These are phyloP conservation scores for Hylia prasina DNA, from an alignment of 2,113 vertebrate species.

Conservation along the genomic window DNA sequence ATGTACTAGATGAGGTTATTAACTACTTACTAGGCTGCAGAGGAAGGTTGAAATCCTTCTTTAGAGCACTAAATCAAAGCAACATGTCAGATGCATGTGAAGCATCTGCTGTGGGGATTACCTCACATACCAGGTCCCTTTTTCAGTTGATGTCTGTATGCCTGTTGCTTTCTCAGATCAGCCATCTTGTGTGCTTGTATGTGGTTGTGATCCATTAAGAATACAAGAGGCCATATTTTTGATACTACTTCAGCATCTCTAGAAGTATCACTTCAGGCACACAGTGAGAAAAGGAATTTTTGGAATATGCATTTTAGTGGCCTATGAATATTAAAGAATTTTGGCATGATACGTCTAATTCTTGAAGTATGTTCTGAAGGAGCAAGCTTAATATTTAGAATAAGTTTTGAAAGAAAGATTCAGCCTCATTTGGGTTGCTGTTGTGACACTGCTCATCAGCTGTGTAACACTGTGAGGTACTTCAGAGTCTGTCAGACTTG, in stretches of 20 bases:
- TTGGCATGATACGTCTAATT: background rate
- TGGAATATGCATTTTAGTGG: background rate
- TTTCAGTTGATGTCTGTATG: background rate
- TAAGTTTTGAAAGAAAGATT: background rate
- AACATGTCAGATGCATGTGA: background rate
- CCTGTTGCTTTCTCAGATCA: background rate
- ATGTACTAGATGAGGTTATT: background rate
- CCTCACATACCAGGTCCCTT: background rate
- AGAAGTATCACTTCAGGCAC: background rate
- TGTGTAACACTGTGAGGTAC: background rate
- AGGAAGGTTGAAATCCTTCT: background rate
- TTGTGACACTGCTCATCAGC: constrained; percentile 36
- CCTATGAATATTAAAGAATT: background rate
- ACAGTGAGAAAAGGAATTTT: background rate
- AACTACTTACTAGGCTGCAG: background rate
- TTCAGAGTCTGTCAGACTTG: background rate
- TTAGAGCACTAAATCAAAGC: background rate
- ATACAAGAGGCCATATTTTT: constrained; percentile 10
- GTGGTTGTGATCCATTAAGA: constrained; percentile 10
- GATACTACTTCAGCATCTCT: background rate
- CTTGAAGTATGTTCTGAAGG: background rate
- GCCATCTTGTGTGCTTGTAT: background rate
- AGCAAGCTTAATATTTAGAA: background rate
- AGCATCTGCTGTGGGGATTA: background rate
- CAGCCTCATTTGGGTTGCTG: background rate